Evolutionary conservation across 2,113 vertebrate genomes (phyloP).

Genomic region (Paramormyrops kingsleyae): DNA sequence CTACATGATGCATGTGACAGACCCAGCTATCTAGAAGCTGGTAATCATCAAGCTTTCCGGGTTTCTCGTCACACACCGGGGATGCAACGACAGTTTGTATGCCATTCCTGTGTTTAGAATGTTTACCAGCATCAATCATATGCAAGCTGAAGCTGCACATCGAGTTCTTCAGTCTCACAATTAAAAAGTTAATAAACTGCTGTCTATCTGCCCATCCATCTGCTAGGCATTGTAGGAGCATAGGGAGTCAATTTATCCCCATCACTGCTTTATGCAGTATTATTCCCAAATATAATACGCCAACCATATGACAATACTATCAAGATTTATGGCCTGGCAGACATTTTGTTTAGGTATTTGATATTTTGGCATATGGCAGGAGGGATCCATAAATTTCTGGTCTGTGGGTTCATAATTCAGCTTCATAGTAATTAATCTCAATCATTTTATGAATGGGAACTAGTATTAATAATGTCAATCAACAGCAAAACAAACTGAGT

Average conservation of each 20-base stretch:
- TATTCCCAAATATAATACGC: slow-evolving; percentile 3
- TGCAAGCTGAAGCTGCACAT: not conserved
- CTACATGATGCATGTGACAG: not conserved
- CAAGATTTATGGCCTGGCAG: slow-evolving; percentile 13
- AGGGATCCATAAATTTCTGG: not conserved
- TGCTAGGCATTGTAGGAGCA: not conserved
- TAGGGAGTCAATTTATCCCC: slow-evolving; percentile 3
- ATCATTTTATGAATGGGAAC: not conserved
- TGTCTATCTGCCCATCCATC: slow-evolving; percentile 19
- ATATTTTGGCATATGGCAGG: not conserved
- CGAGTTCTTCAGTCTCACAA: not conserved
- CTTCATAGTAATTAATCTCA: not conserved
- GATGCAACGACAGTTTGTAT: not conserved
- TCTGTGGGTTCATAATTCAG: not conserved
- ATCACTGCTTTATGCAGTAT: not conserved
- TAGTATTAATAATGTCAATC: slow-evolving; percentile 1
- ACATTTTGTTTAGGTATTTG: not conserved
- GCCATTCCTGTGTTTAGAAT: not conserved
- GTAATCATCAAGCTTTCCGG: not conserved
- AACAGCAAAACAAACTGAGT: not conserved
- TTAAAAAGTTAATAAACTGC: slow-evolving; percentile 7
- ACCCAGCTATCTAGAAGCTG: not conserved
- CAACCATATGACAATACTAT: not conserved
- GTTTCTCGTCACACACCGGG: not conserved
- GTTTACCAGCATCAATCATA: not conserved